A percentile compares a stretch with the other conserved stretches of the same genome.
Evolutionary conservation across 2,888 invertebrate genomes (phyloP).

Genomic region (Nomada goodeniana): DNA sequence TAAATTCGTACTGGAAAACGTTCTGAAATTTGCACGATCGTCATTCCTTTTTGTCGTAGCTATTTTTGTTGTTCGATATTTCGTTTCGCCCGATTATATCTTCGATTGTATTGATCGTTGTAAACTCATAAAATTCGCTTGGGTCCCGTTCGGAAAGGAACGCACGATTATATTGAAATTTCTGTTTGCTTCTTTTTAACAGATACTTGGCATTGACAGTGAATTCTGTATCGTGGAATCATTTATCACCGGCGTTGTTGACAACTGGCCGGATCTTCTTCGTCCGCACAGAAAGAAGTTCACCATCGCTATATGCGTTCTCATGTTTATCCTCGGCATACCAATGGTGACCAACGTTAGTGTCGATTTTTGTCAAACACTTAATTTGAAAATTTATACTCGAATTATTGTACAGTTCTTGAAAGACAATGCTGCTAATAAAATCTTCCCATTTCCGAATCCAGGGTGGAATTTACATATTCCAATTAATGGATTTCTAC

Average conservation of each 20-base stretch:
- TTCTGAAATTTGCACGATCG: not conserved
- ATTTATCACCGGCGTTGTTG: conserved; percentile 86
- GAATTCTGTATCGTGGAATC: conserved; percentile 90
- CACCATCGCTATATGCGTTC: conserved; percentile 86
- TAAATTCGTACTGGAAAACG: not conserved
- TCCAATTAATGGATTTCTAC: conserved; percentile 86
- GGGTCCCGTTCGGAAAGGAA: no score
- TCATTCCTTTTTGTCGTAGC: not conserved
- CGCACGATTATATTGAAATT: not conserved
- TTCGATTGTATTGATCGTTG: not conserved
- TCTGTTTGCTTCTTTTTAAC: conserved; percentile 35
- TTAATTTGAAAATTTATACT: not conserved
- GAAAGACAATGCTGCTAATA: no score
- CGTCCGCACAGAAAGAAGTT: conserved; percentile 88
- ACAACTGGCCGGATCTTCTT: conserved; percentile 86
- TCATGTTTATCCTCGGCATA: conserved; percentile 87
- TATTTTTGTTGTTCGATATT: not conserved
- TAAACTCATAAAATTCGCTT: not conserved
- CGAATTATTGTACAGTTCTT: not conserved
- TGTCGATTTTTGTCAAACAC: conserved; percentile 9
- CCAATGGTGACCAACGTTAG: conserved; percentile 88
- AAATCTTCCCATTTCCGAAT: not conserved
- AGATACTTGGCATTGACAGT: conserved; percentile 91
- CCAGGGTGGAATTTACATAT: conserved; percentile 84
- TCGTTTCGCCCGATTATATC: not conserved